Base-by-base conservation (phyloP, 2,797 vertebrate species). In the Odontamblyopus rebecca region DNA sequence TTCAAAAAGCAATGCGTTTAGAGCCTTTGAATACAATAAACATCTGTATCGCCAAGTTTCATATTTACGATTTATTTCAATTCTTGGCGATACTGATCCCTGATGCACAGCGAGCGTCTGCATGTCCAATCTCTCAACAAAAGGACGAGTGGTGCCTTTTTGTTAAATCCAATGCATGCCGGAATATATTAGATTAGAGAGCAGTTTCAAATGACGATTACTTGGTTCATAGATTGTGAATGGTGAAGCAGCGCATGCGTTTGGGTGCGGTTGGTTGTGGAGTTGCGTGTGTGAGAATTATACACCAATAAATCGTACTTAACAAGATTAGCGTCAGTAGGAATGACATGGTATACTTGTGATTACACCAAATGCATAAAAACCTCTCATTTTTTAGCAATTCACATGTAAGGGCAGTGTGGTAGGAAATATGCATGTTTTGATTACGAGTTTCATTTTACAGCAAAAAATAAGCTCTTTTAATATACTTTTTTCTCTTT, bases 121-220 rank as follows among this genome's bases (percentile, higher is more conserved):
- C 79, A 78, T 83, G 76, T 15, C 53, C 74, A 77, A 61, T 74
- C n/a, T 54, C 41, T 70, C 23, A 23, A 66, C 32, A 32, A 63
- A 67, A 61, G 62, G 54, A 70, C 23, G 7, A 26, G 51, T 3
- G 27, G 50, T 5, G 29, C 54, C 29, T 82, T 75, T 76, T 48
- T 80, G 50, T 68, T 50, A 53, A 70, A 77, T 26, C 38, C 35
- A 69, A 72, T 80, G 80, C 85, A 90, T 89, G 85, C 73, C n/a
- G 35, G 71, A 62, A 44, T 64, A 53, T 5, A 27, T 27, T 19
- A n/a, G 59, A 80, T 73, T 57, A 76, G 38, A 75, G 18, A 61
- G 66, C 61, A 15, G 73, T 69, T 90, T 83, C 87, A 88, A 90
- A 82, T 67, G 61, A 73, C 64, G 76, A 84, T 90, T 90, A 90